Conservation (phyloP, 2,797 vertebrate genomes). For the Betta splendens region DNA sequence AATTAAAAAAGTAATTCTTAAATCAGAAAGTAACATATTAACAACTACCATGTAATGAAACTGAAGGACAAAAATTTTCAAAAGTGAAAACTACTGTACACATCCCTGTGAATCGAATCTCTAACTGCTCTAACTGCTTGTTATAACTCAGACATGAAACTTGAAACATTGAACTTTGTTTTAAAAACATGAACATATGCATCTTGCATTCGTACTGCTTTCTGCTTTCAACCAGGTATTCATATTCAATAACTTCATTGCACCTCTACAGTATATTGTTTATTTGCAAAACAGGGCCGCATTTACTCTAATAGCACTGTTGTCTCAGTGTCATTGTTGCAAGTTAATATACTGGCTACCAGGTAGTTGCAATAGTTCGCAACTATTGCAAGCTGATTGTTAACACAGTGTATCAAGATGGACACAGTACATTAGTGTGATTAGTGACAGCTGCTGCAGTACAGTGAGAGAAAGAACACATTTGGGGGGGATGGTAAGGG, state of each 20-base stretch:
- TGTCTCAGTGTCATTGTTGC: too few species aligned
- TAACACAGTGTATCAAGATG: constrained; percentile 54
- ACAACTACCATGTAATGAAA: background rate
- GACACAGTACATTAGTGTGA: constrained; percentile 65
- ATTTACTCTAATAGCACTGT: constrained; percentile 1
- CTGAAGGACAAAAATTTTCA: background rate
- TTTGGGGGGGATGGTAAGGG: constrained; percentile 15
- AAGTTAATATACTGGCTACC: constrained; percentile 11
- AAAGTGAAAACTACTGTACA: background rate
- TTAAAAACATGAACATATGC: background rate
- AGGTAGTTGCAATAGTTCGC: constrained; percentile 26
- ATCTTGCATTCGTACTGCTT: background rate
- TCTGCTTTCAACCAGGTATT: background rate
- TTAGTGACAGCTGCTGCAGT: constrained; percentile 72
- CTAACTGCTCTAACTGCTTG: too few species aligned
- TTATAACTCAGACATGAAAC: background rate
- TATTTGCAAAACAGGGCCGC: constrained; percentile 14
- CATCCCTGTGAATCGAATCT: background rate
- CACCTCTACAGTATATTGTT: background rate
- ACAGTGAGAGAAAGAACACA: constrained; percentile 38
- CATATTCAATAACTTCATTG: background rate
- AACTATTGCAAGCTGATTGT: constrained; percentile 28
- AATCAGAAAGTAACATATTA: background rate
- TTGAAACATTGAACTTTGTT: background rate
- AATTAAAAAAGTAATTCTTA: too few species aligned